A percentile compares a stretch with the other conserved stretches of the same genome.
Conservation (phyloP, 64 coral and sea anemone species). For the Montipora foliosa region DNA sequence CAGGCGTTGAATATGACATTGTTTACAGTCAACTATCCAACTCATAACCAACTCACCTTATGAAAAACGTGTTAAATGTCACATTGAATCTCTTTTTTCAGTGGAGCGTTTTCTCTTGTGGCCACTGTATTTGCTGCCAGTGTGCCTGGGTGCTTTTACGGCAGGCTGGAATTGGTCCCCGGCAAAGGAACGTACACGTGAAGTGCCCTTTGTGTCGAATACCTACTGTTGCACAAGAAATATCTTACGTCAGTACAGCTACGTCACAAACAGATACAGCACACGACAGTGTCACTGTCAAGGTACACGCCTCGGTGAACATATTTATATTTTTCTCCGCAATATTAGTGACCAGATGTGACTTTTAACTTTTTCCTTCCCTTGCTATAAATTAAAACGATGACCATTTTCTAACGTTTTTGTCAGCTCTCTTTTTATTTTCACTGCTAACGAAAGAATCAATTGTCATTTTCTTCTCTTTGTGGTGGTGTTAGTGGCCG, state of each 20-base stretch:
- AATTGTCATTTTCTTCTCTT: neutral
- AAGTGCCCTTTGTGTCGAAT: slow-evolving; percentile 96
- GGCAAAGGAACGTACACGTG: slow-evolving; percentile 81
- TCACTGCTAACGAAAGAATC: too few relatives aligned
- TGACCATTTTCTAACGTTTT: neutral
- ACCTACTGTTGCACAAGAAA: slow-evolving; percentile 85
- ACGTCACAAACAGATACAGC: slow-evolving; percentile 35
- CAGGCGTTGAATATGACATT: too few relatives aligned
- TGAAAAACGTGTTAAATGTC: too few relatives aligned
- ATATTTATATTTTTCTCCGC: neutral
- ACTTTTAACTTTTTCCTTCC: neutral
- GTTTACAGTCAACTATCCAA: too few relatives aligned
- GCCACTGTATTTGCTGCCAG: slow-evolving; percentile 94
- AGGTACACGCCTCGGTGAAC: neutral
- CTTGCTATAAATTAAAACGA: neutral
- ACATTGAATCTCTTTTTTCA: slow-evolving; percentile 30
- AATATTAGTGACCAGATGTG: neutral
- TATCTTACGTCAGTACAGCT: slow-evolving; percentile 90
- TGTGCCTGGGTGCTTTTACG: slow-evolving; percentile 95
- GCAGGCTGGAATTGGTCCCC: slow-evolving; percentile 79
- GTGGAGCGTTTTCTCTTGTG: slow-evolving; percentile 99
- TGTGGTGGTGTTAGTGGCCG: too few relatives aligned
- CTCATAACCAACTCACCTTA: too few relatives aligned
- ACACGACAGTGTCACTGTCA: slow-evolving; percentile 49
- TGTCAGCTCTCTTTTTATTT: neutral